Evolutionary conservation across 1,140 invertebrate genomes (phyloP).

Genomic region (Mizuhopecten yessoensis): DNA sequence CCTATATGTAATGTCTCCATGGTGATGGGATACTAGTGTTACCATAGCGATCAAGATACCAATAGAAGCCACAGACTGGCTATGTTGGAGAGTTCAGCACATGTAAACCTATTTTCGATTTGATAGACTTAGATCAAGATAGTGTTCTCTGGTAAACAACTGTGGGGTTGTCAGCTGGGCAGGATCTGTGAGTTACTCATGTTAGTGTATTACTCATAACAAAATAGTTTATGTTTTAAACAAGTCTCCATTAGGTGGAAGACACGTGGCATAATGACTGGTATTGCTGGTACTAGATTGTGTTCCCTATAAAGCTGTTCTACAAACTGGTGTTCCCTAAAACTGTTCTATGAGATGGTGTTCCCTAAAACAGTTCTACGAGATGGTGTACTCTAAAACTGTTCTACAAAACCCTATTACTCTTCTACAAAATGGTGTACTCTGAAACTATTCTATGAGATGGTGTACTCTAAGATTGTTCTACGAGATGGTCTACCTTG

Average conservation of each 20-base stretch:
- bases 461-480: too few species aligned
- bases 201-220: too few species aligned
- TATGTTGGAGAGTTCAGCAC: neutral
- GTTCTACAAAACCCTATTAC: too few species aligned
- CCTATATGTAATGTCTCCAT: neutral
- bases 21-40: constrained; percentile 17
- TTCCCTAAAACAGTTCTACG: too few species aligned
- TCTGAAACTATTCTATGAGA: too few species aligned
- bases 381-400: too few species aligned
- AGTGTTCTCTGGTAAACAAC: neutral
- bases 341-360: too few species aligned
- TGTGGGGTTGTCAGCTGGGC: neutral
- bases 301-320: too few species aligned
- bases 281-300: neutral
- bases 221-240: neutral
- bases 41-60: constrained; percentile 16
- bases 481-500: too few species aligned
- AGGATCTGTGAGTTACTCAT: neutral
- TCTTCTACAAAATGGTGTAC: too few species aligned
- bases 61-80: constrained; percentile 4
- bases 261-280: neutral
- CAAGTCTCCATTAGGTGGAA: neutral
- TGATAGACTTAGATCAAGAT: constrained; percentile 32
- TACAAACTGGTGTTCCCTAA: too few species aligned
- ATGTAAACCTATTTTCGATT: constrained; percentile 15